Conservation (phyloP, 2,888 invertebrate species). For the Ephialtes manifestator region DNA sequence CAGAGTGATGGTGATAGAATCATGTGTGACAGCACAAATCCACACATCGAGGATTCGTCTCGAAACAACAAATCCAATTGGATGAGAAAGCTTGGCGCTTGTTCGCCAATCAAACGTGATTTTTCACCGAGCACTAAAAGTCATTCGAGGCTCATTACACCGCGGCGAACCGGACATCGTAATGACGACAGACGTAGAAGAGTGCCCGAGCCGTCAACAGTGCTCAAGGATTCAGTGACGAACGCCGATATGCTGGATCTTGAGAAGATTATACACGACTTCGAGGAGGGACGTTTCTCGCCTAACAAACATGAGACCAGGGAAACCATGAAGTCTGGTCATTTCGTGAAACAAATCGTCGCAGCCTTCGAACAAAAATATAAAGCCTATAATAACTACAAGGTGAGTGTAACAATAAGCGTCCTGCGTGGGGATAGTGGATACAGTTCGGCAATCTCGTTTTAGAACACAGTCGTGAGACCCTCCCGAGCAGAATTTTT, state of each 20-base stretch:
- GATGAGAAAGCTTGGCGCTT: constrained; percentile 68
- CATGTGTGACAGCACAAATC: constrained; percentile 1
- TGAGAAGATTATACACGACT: constrained; percentile 76
- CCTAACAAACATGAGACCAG: constrained; percentile 64
- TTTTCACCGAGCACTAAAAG: constrained; percentile 32
- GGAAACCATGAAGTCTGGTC: constrained; percentile 67
- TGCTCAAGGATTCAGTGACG: background rate
- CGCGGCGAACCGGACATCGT: constrained; percentile 3
- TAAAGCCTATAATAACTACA: constrained; percentile 64
- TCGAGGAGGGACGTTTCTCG: constrained; percentile 75
- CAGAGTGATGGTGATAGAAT: constrained; percentile 26
- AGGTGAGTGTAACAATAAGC: constrained; percentile 32
- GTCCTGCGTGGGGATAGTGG: too few relatives aligned
- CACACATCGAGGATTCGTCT: constrained; percentile 44
- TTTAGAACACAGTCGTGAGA: too few relatives aligned
- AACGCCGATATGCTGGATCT: constrained; percentile 69
- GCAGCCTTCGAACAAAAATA: constrained; percentile 79
- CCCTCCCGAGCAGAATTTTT: too few relatives aligned
- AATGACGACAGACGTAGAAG: constrained; percentile 26
- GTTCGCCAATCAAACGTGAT: constrained; percentile 63
- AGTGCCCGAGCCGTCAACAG: background rate
- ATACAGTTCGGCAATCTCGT: too few relatives aligned
- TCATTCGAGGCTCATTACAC: constrained; percentile 27
- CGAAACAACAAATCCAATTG: constrained; percentile 61
- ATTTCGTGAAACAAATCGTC: constrained; percentile 79